Percentiles rank a stretch among this genome's conserved stretches.
Evolutionary conservation across 1,140 invertebrate genomes (phyloP).

Genomic region (Panulirus ornatus): DNA sequence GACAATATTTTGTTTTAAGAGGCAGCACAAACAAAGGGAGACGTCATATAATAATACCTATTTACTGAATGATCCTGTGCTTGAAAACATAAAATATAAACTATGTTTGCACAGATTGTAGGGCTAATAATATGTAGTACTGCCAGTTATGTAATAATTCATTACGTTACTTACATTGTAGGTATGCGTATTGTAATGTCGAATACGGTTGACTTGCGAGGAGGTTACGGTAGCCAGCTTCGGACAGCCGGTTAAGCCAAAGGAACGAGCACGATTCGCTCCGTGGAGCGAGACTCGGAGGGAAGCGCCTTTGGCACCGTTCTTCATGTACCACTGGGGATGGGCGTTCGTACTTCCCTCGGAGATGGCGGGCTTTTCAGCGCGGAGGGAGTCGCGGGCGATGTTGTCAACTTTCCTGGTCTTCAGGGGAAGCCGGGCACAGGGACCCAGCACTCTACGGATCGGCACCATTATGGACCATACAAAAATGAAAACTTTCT

Average conservation of each 20-base stretch:
- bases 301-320: constrained; percentile 47
- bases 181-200: neutral
- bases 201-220: neutral
- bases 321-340: constrained; percentile 24
- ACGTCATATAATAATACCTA: too few relatives aligned
- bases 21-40: too few relatives aligned
- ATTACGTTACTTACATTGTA: neutral
- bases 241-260: neutral
- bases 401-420: neutral
- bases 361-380: neutral
- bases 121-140: too few relatives aligned
- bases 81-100: too few relatives aligned
- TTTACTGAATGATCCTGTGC: too few relatives aligned
- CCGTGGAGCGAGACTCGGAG: constrained; percentile 28
- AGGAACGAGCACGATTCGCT: constrained; percentile 18
- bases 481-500: constrained; percentile 26
- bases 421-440: neutral
- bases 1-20: too few relatives aligned
- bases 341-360: neutral
- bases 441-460: constrained; percentile 16
- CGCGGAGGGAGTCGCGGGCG: neutral
- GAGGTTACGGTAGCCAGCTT: neutral
- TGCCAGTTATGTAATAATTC: too few relatives aligned
- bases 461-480: constrained; percentile 52
- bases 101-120: too few relatives aligned